A percentile compares a stretch with the other conserved stretches of the same genome.
These are phyloP conservation scores for Brachynemurus nebulosus DNA, from an alignment of 2,888 invertebrate species.

Conservation along the genomic window DNA sequence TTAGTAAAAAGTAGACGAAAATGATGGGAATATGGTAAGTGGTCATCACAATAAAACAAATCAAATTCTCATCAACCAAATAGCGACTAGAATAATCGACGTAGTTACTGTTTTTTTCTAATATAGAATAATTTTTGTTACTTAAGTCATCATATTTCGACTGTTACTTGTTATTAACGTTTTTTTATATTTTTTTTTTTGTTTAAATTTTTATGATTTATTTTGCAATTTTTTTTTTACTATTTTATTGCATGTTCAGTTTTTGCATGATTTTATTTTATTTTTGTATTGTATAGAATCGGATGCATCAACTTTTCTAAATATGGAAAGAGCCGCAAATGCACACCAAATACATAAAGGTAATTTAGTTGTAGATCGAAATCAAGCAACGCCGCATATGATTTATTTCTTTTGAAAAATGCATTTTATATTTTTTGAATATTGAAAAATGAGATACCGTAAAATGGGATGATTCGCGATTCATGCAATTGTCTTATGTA, in stretches of 20 bases:
- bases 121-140: neutral
- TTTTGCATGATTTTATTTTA: constrained; percentile 2
- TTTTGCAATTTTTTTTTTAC: neutral
- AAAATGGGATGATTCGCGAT: no score
- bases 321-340: constrained; percentile 12
- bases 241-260: neutral
- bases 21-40: constrained; percentile 30
- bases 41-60: constrained; percentile 23
- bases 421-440: neutral
- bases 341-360: constrained; percentile 7
- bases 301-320: constrained; percentile 13
- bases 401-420: no score
- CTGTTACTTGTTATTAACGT: no score
- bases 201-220: neutral
- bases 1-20: constrained; percentile 25
- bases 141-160: neutral
- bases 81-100: neutral
- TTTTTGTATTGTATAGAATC: constrained; percentile 10
- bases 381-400: no score
- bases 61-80: neutral
- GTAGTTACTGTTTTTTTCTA: neutral
- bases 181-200: neutral
- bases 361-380: neutral
- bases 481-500: no score
- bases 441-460: no score